These are phyloP conservation scores for Etheostoma spectabile DNA, from an alignment of 2,113 vertebrate species.

Conservation along the genomic window DNA sequence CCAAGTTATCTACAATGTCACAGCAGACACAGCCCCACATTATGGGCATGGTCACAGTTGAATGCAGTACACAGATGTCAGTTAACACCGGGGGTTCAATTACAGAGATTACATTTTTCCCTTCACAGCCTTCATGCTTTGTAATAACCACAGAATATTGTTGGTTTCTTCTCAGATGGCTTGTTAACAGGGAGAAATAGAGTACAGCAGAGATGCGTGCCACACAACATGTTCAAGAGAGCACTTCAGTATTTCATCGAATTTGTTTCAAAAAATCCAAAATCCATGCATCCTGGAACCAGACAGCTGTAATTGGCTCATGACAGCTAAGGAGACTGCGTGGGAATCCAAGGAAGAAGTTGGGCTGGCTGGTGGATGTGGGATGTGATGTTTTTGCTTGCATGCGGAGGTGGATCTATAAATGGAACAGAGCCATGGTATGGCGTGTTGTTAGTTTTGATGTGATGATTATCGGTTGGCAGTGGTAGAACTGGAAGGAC, in stretches of 20 bases:
- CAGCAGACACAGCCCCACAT: conserved; percentile 22
- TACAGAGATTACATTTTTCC: conserved; percentile 39
- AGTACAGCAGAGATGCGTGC: not conserved
- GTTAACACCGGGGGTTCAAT: conserved; percentile 33
- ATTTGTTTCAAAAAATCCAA: conserved; percentile 19
- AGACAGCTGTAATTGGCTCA: conserved; percentile 50
- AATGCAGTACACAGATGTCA: conserved; percentile 41
- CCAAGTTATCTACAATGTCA: conserved; percentile 31
- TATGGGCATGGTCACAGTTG: conserved; percentile 24
- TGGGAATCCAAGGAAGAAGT: conserved; percentile 37
- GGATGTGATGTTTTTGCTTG: conserved; percentile 47
- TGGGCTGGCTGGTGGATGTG: conserved; percentile 49
- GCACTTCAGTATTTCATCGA: conserved; percentile 24
- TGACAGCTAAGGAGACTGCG: conserved; percentile 37
- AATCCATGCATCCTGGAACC: conserved; percentile 22
- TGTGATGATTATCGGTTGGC: conserved; percentile 26
- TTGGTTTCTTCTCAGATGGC: conserved; percentile 15
- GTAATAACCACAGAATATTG: conserved; percentile 6
- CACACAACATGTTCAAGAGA: conserved; percentile 3
- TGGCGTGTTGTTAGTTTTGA: conserved; percentile 36
- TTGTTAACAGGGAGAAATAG: not conserved
- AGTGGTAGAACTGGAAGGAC: not conserved
- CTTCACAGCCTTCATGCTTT: conserved; percentile 39
- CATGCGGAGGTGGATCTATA: conserved; percentile 63
- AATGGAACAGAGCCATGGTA: conserved; percentile 25